Base-by-base conservation (phyloP, 1,140 invertebrate genomes). In the Drosophila pectinifera region DNA sequence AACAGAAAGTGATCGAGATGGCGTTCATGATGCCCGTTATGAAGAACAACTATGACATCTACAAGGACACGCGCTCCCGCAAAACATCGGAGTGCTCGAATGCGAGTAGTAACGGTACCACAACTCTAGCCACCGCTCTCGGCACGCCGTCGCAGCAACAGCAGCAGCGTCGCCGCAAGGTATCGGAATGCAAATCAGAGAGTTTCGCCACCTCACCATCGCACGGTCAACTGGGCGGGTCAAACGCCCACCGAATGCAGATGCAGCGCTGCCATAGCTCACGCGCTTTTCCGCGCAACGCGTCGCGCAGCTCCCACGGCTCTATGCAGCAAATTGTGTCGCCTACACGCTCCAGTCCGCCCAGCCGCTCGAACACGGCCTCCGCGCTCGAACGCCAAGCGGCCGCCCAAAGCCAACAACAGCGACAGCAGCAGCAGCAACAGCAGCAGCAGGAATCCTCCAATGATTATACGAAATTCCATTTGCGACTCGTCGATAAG, bases 1-100 rank as follows among this genome's bases (percentile, higher is more conserved):
- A 48, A 14, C 6, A 14, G 5, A 53, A 48, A 61, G 14, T 24
- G 58, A 67, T 53, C 75, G 90, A 94, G 92, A 97, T 97, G 97
- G 97, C 97, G 93, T 97, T 97, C 93, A 97, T 97, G 96, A 97
- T 97, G 96, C 97, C 96, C 39, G 96, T 98, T 72, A 95, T 98
- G 92, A 97, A 97, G 94, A 97, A 97, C 93, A 96, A 97, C 93
- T 97, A 96, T 94, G 96, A 98, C 92, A 97, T 98, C 92, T 98
- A 98, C 94, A 96, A 96, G 93, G 95, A 95, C 62, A 95, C 96
- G 92, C 94, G 96, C 18, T 88, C 83, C 22, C 93, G 96, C 56
- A 94, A 95, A 28, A 94, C 94, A 22, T 96, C 96, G 8, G 96
- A 97, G 89, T 95, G 95, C 63, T 95, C 95, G 20, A 95, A 89